Evolutionary conservation across 2,113 vertebrate genomes (phyloP).

Genomic region (Epinephelus cyanopodus): DNA sequence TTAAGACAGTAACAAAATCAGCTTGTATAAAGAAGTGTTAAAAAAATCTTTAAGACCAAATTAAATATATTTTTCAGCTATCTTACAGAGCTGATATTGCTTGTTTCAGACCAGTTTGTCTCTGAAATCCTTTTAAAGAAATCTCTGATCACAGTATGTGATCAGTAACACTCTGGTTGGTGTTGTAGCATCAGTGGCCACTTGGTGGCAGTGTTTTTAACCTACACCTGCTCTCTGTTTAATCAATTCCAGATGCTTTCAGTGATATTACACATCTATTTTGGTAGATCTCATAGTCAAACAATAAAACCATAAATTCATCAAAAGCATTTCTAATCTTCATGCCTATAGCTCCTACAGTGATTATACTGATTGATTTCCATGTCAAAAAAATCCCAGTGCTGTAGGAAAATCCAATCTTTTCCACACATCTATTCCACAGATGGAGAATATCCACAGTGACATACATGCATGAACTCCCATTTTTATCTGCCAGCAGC

Average conservation of each 20-base stretch:
- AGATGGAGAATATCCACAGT: conserved; percentile 31
- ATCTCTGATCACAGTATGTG: neutral
- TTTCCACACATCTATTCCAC: conserved; percentile 35
- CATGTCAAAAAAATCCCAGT: conserved; percentile 18
- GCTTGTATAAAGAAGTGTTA: neutral
- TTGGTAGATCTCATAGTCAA: conserved; percentile 35
- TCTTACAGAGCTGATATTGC: neutral
- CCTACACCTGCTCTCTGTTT: conserved; percentile 28
- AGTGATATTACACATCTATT: conserved; percentile 53
- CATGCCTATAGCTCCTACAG: conserved; percentile 17
- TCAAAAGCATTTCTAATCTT: conserved; percentile 44
- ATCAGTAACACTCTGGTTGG: neutral
- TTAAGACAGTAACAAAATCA: neutral
- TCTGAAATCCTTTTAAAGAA: neutral
- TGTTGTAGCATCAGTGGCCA: conserved; percentile 51
- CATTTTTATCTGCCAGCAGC: conserved; percentile 40
- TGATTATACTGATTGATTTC: conserved; percentile 39
- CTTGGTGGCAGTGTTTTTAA: conserved; percentile 77
- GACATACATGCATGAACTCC: conserved; percentile 28
- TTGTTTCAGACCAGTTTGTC: neutral
- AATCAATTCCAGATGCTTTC: conserved; percentile 54
- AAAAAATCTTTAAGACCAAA: neutral
- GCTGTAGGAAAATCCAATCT: conserved; percentile 40
- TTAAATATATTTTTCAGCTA: neutral
- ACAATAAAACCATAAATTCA: conserved; percentile 40